phyloP scores from a whole-genome alignment of 2,797 vertebrate genomes.

The Pseudomugil gertrudae region DNA sequence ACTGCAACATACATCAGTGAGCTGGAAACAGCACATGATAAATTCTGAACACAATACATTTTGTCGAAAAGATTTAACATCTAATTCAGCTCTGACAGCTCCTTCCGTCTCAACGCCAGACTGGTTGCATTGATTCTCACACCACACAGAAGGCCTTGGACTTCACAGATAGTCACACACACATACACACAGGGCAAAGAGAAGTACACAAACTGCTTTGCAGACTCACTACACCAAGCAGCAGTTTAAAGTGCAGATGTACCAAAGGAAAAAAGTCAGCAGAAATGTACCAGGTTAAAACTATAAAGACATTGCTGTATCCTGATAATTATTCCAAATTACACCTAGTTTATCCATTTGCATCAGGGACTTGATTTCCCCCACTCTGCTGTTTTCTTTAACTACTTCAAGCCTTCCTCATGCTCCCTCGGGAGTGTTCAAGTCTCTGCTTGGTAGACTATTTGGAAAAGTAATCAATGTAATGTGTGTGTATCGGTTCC shows the following conservation, averaged over 20 bases:
- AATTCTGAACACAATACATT: slow-evolving; percentile 91
- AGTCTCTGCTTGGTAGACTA: slow-evolving; percentile 32
- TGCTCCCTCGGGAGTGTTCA: slow-evolving; percentile 53
- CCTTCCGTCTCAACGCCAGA: slow-evolving; percentile 87
- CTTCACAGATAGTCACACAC: slow-evolving; percentile 59
- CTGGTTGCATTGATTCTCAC: slow-evolving; percentile 88
- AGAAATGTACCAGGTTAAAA: slow-evolving; percentile 7
- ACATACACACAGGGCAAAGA: slow-evolving; percentile 7
- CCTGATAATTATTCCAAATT: slow-evolving; percentile 12
- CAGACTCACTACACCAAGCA: not conserved
- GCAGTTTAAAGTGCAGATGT: not conserved
- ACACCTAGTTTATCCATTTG: slow-evolving; percentile 30
- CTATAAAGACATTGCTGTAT: not conserved
- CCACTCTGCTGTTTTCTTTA: slow-evolving; percentile 38
- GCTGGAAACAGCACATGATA: slow-evolving; percentile 93
- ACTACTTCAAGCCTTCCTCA: slow-evolving; percentile 33
- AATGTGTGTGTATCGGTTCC: slow-evolving; percentile 55
- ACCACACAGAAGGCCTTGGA: slow-evolving; percentile 85
- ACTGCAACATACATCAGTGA: slow-evolving; percentile 88
- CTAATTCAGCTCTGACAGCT: slow-evolving; percentile 95
- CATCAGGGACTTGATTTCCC: slow-evolving; percentile 29
- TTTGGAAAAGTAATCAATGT: slow-evolving; percentile 67
- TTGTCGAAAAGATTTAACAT: slow-evolving; percentile 98
- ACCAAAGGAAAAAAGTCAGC: not conserved
- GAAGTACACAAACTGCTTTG: slow-evolving; percentile 5